A percentile compares a stretch with the other conserved stretches of the same genome.
These are phyloP conservation scores for Elephantulus edwardii DNA, from an alignment of 2,113 vertebrate genomes.

Conservation along the genomic window DNA sequence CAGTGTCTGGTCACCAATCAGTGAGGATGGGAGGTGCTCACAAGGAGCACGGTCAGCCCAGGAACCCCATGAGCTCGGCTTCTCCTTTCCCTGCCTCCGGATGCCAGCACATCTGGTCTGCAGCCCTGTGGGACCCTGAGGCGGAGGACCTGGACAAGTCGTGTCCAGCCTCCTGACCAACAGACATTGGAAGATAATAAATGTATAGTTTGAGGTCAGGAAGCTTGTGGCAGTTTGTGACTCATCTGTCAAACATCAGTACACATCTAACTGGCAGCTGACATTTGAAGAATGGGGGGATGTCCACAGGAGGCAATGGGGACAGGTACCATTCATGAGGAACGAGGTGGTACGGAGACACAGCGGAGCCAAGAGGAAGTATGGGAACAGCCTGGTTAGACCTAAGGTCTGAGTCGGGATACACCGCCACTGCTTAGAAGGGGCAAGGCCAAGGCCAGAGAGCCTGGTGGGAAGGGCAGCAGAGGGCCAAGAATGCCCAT, in stretches of 20 bases:
- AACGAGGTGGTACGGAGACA: not conserved
- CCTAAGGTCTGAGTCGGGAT: not conserved
- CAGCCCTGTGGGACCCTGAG: not conserved
- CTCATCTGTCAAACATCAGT: not conserved
- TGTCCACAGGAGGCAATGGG: not conserved
- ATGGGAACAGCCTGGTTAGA: not conserved
- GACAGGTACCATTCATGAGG: not conserved
- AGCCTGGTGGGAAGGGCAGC: not conserved
- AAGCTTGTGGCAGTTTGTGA: not conserved
- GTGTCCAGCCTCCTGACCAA: not conserved
- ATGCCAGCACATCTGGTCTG: not conserved
- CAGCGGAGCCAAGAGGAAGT: not conserved
- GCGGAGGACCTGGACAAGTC: not conserved
- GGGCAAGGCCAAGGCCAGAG: not conserved
- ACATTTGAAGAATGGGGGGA: not conserved
- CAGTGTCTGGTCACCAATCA: no score
- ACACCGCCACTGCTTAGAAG: not conserved
- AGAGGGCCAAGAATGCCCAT: not conserved
- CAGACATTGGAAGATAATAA: not conserved
- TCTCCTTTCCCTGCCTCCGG: not conserved
- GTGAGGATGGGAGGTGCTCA: not conserved
- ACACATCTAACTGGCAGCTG: constrained; percentile 2
- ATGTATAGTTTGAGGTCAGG: not conserved
- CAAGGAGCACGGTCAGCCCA: not conserved
- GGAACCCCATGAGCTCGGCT: not conserved